Evolutionary conservation across 2,113 vertebrate genomes (phyloP), one percentile per base, ranked within the genome.

Genomic region (Uria aalge): DNA sequence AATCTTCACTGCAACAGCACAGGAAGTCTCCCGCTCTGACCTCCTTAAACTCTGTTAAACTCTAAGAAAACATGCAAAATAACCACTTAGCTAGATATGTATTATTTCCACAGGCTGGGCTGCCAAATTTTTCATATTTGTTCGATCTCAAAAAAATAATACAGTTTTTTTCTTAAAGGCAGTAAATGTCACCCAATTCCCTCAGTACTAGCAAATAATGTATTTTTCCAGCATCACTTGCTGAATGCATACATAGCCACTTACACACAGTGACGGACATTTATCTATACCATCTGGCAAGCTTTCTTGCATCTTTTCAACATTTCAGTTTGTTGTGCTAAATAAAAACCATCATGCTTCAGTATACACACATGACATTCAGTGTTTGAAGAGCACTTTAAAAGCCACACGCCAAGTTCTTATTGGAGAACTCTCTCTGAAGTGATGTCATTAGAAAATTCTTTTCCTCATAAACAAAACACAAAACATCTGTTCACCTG

Each of bases 71-170:
- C 6, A 34, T 6, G 11, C 20, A 78, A 67, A 75, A 56, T 41
- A 90, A 75, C 12, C 34, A 32, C 4, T 67, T 55, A 43, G 11
- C 32, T 73, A 60, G 15, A n/a, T 30, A 57, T 1, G 6, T 34
- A 43, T 38, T 34, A 22, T 19, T 95, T 83, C 67, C 3, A 2
- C 21, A 41, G 22, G 6, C 20, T 40, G 14, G 24, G 41, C 20
- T 75, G 32, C 6, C 0, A 0, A 59, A n/a, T n/a, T 78, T 56
- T 72, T 68, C 34, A 1, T 45, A 60, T 64, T 56, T 92, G 34
- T 30, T 94, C 10, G 21, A 20, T 48, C 63, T 73, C 45, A 92
- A 85, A 76, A 91, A 91, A 74, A 57, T 9, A 84, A 18, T 41
- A 47, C 12, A 5, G 0, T 40, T n/a, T 22, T 63, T 50, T 72